Evolutionary conservation across 92 coral and sea anemone species (phyloP), one percentile per base, ranked within the genome.

Genomic region (Phymanthus crucifer): DNA sequence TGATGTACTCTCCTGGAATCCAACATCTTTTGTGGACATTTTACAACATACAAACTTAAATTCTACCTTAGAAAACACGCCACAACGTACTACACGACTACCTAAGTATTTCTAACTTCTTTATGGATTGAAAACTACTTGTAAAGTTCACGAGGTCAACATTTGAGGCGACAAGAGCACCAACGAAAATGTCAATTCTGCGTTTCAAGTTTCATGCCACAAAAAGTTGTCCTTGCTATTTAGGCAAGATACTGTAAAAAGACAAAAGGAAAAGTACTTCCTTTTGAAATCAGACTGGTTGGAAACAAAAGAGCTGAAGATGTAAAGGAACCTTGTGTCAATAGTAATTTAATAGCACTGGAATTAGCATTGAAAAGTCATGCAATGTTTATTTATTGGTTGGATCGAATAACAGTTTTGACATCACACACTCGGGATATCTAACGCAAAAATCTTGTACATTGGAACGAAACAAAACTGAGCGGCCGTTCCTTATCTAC

Each of bases 221-320:
- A 46, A 57, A 70, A 73, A 61, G 58, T 73, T 79, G 71, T 56
- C 45, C 24, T 72, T 57, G 57, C 37, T 58, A 61, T 45, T 40
- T 73, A 36, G 66, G 13, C 32, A 61, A 29, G 68, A 61, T 61
- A 17, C 34, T 3, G 64, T 19, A 10, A 9, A 4, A 9, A 54
- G 27, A 61, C 68, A 61, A 61, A 61, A 61, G 68, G 29, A 6
- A 61, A n/a, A 9, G 84, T 37, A 37, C 14, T 72, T 24, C 5
- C 29, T 61, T 61, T 61, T 13, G 29, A 61, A 23, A 23, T n/a
- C 54, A 56, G 26, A 54, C 37, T 32, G 69, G 47, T n/a, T 18
- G 45, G 47, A 16, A 37, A 81, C 74, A 73, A 81, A 73, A 66
- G 29, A n/a, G 48, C 74, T 74, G 67, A 81, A 73, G 80, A 61